Base-by-base conservation (phyloP, 1,140 invertebrate species). In the Drosophila rhopaloa region DNA sequence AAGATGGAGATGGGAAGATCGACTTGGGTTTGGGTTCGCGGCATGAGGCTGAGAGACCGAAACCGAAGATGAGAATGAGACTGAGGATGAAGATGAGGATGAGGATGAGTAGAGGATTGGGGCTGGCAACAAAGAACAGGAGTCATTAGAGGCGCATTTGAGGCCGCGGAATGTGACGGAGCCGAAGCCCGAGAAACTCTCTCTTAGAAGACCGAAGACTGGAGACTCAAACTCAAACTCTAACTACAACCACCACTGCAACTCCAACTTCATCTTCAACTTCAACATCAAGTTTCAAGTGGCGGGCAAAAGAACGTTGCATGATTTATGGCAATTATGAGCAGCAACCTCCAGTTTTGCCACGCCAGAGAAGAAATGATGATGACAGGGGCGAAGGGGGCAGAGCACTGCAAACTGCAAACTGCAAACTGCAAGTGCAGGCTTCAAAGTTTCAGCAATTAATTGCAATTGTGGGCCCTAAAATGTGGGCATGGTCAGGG, bases 281-380 rank as follows among this genome's bases (percentile, higher is more conserved):
- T 72, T 76, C 60, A 76, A 76, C 72, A 66, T 76, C 74, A 67
- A 57, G 74, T 67, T 67, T 76, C 61, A 47, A 76, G 83, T 77
- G 62, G 67, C 78, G 68, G 75, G 74, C 65, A 66, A 54, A 66
- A 59, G 78, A 86, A 80, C 74, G 70, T 89, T 89, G 84, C 84
- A 89, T 89, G 84, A 89, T 89, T 90, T 89, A 89, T 89, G 85
- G 84, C 84, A 89, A 89, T 89, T 89, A 89, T 89, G 85, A 66
- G 65, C 53, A 72, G 65, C 43, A 68, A 68, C 56, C 65, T 43
- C 53, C 19, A 75, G 35, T 47, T 29, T 44, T 75, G 51, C 61
- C 41, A 47, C 50, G 35, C 29, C 29, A 48, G 16, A 27, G 27
- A 9, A 65, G 46, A 65, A 51, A 74, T 74, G 14, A 75, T 75